Conservation (phyloP, 2,113 vertebrate species). For the Cynopterus brachyotis region DNA sequence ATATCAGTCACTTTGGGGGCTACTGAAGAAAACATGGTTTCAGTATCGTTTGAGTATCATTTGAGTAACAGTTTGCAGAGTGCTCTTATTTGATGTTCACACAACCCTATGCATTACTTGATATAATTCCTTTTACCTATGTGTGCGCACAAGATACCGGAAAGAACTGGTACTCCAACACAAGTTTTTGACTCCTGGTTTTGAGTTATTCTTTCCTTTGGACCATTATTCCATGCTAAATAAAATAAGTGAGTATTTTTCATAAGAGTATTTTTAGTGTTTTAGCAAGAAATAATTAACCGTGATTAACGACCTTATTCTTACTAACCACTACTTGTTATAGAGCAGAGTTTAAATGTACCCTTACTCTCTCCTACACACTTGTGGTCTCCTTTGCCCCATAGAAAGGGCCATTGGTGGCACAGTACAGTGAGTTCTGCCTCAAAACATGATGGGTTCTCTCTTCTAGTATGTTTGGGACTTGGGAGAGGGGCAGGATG, state of each 20-base stretch:
- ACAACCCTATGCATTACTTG: neutral
- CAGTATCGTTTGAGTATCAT: neutral
- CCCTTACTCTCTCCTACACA: neutral
- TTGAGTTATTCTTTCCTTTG: neutral
- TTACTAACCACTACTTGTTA: neutral
- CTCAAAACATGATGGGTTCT: neutral
- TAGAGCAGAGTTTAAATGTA: neutral
- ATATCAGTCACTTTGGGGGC: neutral
- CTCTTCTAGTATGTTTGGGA: neutral
- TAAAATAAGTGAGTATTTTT: conserved; percentile 22
- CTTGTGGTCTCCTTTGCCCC: neutral
- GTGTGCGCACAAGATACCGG: neutral
- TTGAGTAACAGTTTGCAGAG: conserved; percentile 4
- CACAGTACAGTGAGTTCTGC: neutral
- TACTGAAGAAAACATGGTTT: neutral
- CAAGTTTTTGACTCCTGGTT: neutral
- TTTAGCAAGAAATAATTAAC: neutral
- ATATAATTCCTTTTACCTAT: neutral
- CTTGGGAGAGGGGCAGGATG: neutral
- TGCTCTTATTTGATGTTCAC: neutral
- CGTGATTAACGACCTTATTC: neutral
- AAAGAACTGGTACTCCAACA: neutral
- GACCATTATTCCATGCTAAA: neutral
- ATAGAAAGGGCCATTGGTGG: neutral
- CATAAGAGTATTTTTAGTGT: too few relatives aligned